These are phyloP conservation scores for Cheilosia impressa DNA, from an alignment of 2,888 invertebrate genomes.

Conservation along the genomic window DNA sequence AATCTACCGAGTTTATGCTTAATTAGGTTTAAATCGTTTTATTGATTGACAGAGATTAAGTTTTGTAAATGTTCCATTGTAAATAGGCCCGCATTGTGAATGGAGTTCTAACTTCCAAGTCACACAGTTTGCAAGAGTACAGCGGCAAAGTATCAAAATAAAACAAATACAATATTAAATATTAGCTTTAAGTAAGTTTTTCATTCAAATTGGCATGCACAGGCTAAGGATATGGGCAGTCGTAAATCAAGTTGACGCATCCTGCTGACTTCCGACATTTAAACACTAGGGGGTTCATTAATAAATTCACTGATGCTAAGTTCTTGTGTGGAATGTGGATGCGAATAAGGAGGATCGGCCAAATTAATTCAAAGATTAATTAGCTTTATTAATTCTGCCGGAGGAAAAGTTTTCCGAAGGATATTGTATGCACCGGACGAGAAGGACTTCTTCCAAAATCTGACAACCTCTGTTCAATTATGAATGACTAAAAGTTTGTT, in stretches of 20 bases:
- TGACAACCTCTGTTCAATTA: conserved; percentile 52
- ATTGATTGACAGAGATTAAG: conserved; percentile 42
- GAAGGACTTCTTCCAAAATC: conserved; percentile 13
- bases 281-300: conserved; percentile 43
- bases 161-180: no score
- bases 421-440: conserved; percentile 40
- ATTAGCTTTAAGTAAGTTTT: background rate
- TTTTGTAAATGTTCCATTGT: conserved; percentile 35
- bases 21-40: conserved; percentile 59
- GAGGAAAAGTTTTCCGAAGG: conserved; percentile 27
- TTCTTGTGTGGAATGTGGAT: background rate
- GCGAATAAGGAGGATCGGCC: conserved; percentile 26
- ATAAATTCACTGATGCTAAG: conserved; percentile 34
- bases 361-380: conserved; percentile 64
- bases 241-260: conserved; percentile 57
- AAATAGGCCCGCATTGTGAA: conserved; percentile 13
- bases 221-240: background rate
- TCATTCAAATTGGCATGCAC: background rate
- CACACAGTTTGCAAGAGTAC: no score
- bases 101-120: no score
- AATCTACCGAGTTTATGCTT: conserved; percentile 58
- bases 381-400: conserved; percentile 50
- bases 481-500: conserved; percentile 64
- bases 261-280: conserved; percentile 27
- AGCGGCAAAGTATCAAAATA: conserved; percentile 11